These are phyloP conservation scores for Oxytorus armatus DNA, from an alignment of 2,888 invertebrate genomes.

Conservation along the genomic window DNA sequence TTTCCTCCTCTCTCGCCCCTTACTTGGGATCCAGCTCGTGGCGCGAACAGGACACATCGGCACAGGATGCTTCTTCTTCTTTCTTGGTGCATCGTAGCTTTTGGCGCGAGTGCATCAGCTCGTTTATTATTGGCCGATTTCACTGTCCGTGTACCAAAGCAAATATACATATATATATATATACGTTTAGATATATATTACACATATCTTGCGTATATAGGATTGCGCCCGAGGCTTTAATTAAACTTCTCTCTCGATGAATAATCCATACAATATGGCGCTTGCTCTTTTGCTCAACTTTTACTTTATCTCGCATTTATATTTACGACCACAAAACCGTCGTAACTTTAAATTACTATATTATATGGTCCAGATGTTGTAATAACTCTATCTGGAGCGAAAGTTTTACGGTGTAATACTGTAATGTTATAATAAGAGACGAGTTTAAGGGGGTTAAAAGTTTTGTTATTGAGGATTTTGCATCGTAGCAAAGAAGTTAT, in stretches of 20 bases:
- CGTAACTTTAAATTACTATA: no score
- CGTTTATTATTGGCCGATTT: slow-evolving; percentile 69
- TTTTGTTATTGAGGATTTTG: no score
- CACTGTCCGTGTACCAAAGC: neutral
- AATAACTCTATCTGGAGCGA: no score
- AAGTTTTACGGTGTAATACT: no score
- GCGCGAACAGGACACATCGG: slow-evolving; percentile 34
- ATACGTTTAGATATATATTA: neutral
- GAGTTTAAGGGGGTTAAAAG: no score
- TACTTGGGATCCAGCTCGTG: slow-evolving; percentile 8
- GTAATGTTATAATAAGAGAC: no score
- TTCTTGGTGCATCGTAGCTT: slow-evolving; percentile 16
- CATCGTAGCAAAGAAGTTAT: no score
- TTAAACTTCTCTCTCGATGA: slow-evolving; percentile 49
- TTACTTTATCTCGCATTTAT: neutral
- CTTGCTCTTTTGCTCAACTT: slow-evolving; percentile 4
- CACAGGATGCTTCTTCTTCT: slow-evolving; percentile 45
- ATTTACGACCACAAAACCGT: neutral
- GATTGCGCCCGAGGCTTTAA: slow-evolving; percentile 42
- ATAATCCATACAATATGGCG: slow-evolving; percentile 12
- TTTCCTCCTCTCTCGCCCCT: no score
- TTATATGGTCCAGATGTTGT: no score
- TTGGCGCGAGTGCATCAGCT: slow-evolving; percentile 58
- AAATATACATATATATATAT: no score
- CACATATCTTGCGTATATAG: neutral